Base-by-base conservation (phyloP, 2,888 invertebrate genomes). In the Bhutanitis thaidina region DNA sequence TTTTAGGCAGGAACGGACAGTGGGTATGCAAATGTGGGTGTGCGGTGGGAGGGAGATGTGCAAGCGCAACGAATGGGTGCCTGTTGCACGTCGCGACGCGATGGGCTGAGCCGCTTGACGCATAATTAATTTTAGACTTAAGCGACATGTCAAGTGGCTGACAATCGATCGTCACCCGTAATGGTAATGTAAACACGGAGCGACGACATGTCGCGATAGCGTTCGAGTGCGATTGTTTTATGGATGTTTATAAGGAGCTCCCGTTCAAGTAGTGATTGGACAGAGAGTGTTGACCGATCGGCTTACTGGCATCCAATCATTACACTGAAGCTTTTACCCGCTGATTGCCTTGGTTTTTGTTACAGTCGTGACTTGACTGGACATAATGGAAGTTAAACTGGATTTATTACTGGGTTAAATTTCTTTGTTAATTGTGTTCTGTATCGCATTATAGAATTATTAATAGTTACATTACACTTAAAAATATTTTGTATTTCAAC, bases 31-130 rank as follows among this genome's bases (percentile, higher is more conserved):
- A 87, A 87, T 85, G 85, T 87, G 86, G 87, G 83, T 80, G 76
- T 77, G 81, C 77, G 84, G 79, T 74, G 65, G 69, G 81, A 80
- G 82, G 86, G 82, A 79, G 84, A 74, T 68, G 74, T 63, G 74
- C 75, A 71, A 69, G 78, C 85, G 84, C 85, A 74, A 80, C 87
- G 86, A 88, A 89, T 88, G 86, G 76, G 73, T 79, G 85, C 75
- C 71, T 70, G 77, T 74, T 71, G 77, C 77, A 75, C 71, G 77
- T 72, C 72, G 77, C 67, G 71, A 73, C 62, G 67, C 72, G 69
- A 74, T 74, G 76, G 78, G 77, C 77, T 64, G 82, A 65, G 62
- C 79, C 77, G 69, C 60, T 67, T 66, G 76, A 68, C 77, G 80
- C 81, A 78, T 85, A 81, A 88, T 89, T 86, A 85, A 85, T 84